phyloP scores from a whole-genome alignment of 2,113 vertebrate genomes.

The Corythornis cristatus region DNA sequence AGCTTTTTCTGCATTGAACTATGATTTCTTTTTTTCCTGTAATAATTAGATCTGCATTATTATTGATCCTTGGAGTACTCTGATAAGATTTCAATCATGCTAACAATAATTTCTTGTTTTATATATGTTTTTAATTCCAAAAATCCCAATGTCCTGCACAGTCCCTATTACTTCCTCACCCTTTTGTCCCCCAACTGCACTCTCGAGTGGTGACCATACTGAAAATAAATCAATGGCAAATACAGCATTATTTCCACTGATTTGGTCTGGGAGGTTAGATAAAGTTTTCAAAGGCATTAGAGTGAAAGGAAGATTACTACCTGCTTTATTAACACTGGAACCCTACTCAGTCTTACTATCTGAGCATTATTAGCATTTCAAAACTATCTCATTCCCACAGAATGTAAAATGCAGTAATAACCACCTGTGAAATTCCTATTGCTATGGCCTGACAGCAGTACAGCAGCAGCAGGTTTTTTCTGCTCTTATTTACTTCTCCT shows the following conservation, averaged over 20 bases:
- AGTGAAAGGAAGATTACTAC: not conserved
- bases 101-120: not conserved
- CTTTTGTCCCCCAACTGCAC: not conserved
- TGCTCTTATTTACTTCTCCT: not conserved
- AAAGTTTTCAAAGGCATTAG: not conserved
- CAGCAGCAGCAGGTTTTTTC: not conserved
- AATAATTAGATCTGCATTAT: not conserved
- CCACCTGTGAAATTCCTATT: not conserved
- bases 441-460: not conserved
- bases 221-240: not conserved
- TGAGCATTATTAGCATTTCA: conserved; percentile 2
- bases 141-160: not conserved
- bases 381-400: conserved; percentile 23
- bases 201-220: not conserved
- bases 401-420: conserved; percentile 18
- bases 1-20: not conserved
- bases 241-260: not conserved
- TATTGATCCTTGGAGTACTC: not conserved
- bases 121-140: not conserved
- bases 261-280: not conserved
- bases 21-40: not conserved
- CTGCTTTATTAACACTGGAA: not conserved
- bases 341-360: not conserved
- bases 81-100: not conserved
- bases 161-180: not conserved